These are phyloP conservation scores for Alviniconcha strummeri DNA, from an alignment of 2,888 invertebrate genomes.

Conservation along the genomic window DNA sequence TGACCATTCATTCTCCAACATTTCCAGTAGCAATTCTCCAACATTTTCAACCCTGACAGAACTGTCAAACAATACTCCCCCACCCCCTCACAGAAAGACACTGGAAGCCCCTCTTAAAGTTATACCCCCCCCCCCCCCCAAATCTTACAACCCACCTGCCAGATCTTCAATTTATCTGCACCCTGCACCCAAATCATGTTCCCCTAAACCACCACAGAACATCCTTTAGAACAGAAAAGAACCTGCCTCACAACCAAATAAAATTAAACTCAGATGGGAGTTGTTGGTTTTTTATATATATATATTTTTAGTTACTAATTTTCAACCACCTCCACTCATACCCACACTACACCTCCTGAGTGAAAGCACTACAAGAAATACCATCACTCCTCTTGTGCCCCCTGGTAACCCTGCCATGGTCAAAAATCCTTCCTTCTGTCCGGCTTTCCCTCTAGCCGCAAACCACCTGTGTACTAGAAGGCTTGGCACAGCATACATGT, in stretches of 20 bases:
- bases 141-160: too few relatives aligned
- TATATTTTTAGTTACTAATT: too few relatives aligned
- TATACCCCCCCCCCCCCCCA: too few relatives aligned
- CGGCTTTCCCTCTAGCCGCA: slow-evolving; percentile 42
- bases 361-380: too few relatives aligned
- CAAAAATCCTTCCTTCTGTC: slow-evolving; percentile 73
- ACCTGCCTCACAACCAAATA: not conserved
- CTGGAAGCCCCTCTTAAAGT: not conserved
- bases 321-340: too few relatives aligned
- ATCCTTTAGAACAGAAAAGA: not conserved
- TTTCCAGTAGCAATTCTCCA: not conserved
- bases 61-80: not conserved
- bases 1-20: too few relatives aligned
- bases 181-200: not conserved
- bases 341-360: too few relatives aligned
- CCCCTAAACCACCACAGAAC: too few relatives aligned
- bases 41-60: not conserved
- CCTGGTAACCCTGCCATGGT: slow-evolving; percentile 60
- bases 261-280: not conserved
- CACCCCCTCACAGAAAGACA: not conserved
- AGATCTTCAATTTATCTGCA: not conserved
- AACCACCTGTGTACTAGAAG: slow-evolving; percentile 63
- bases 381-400: slow-evolving; percentile 31
- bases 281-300: too few relatives aligned
- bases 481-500: slow-evolving; percentile 59